A percentile compares a stretch with the other conserved stretches of the same genome.
These are phyloP conservation scores for Zelostemma sp. DNA, from an alignment of 1,140 invertebrate species.

Conservation along the genomic window DNA sequence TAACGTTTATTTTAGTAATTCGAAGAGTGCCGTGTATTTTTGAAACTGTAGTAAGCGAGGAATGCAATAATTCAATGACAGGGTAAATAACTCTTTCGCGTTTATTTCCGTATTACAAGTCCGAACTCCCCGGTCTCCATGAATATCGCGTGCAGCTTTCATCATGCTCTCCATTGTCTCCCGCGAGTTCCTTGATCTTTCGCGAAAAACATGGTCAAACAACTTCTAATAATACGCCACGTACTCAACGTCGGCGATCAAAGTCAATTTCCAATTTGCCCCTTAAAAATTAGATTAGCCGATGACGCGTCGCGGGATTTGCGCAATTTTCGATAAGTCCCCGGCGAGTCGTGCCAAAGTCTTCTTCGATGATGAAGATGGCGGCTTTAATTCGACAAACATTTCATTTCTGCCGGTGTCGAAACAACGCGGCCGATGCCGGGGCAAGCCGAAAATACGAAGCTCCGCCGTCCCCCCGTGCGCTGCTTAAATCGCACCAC, in stretches of 20 bases:
- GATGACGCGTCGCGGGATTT: too few species aligned
- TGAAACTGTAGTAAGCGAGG: too few species aligned
- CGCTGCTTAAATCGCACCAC: slow-evolving; percentile 37
- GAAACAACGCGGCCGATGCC: slow-evolving; percentile 23
- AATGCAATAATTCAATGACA: too few species aligned
- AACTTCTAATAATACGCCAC: too few species aligned
- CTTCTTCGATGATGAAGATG: slow-evolving; percentile 1
- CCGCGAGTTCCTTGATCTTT: too few species aligned
- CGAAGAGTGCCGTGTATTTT: too few species aligned
- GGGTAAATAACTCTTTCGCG: not conserved
- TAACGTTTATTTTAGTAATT: too few species aligned
- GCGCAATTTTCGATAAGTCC: not conserved
- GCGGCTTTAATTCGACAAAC: slow-evolving; percentile 23
- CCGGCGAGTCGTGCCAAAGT: slow-evolving; percentile 9
- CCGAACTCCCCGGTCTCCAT: slow-evolving; percentile 15
- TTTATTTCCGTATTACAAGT: slow-evolving; percentile 10
- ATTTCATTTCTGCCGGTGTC: slow-evolving; percentile 27
- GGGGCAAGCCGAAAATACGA: slow-evolving; percentile 37
- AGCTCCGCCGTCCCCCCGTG: slow-evolving; percentile 27
- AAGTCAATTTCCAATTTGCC: too few species aligned
- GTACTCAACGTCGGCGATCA: too few species aligned
- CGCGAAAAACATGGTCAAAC: too few species aligned
- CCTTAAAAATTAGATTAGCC: too few species aligned
- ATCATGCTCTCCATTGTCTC: too few species aligned
- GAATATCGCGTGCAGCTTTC: slow-evolving; percentile 17